Evolutionary conservation across 2,888 invertebrate species (phyloP).

Genomic region (Hybos culiciformis): DNA sequence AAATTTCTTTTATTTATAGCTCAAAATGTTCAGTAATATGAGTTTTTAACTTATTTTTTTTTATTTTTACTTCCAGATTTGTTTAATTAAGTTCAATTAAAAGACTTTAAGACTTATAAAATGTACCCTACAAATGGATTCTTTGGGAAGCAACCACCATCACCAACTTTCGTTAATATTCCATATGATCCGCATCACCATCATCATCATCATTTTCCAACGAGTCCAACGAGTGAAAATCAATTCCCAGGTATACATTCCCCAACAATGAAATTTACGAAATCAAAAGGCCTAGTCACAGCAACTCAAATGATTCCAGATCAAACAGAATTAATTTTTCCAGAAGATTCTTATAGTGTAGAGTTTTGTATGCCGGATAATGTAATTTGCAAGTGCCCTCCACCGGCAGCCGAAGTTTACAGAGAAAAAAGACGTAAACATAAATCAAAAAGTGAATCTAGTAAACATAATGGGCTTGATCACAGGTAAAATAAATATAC

Average conservation of each 20-base stretch:
- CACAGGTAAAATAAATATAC: not conserved
- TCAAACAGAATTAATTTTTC: conserved; percentile 7
- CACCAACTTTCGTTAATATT: conserved; percentile 2
- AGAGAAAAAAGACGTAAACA: not conserved
- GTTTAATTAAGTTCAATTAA: too few species aligned
- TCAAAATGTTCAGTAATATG: too few species aligned
- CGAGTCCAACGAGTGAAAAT: not conserved
- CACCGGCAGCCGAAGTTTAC: not conserved
- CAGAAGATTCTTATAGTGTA: conserved; percentile 11
- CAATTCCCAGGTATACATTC: not conserved
- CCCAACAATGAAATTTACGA: not conserved
- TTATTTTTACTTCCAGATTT: too few species aligned
- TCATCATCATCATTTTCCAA: conserved; percentile 1
- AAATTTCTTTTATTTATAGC: too few species aligned
- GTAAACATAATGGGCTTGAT: not conserved
- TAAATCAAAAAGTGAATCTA: conserved; percentile 1
- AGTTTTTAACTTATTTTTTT: too few species aligned
- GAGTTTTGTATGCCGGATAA: conserved; percentile 11
- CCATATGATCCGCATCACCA: not conserved
- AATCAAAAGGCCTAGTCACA: not conserved
- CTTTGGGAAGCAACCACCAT: not conserved
- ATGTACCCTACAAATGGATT: not conserved
- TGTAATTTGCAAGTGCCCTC: conserved; percentile 1
- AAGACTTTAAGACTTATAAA: too few species aligned
- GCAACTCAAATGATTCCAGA: not conserved